Conservation (phyloP, 2,888 invertebrate genomes). For the Apeira syringaria region DNA sequence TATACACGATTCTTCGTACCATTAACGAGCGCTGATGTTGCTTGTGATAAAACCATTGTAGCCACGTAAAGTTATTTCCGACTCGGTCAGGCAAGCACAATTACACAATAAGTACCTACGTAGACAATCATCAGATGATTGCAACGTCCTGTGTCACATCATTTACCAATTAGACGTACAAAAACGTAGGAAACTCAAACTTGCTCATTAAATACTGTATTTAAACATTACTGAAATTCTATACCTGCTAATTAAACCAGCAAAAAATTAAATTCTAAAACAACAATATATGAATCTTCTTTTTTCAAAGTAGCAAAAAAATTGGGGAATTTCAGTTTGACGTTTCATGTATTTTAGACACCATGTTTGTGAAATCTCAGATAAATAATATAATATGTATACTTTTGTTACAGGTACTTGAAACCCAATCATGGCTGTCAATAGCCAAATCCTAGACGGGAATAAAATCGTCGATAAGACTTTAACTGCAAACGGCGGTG, state of each 20-base stretch:
- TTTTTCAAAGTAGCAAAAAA: no score
- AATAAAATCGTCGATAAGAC: constrained; percentile 53
- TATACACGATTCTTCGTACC: constrained; percentile 30
- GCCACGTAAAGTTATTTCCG: constrained; percentile 65
- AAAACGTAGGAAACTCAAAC: constrained; percentile 4
- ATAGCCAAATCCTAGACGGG: constrained; percentile 51
- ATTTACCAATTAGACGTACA: constrained; percentile 54
- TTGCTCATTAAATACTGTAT: no score
- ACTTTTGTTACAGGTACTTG: constrained; percentile 51
- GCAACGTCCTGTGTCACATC: constrained; percentile 68
- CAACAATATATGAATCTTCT: no score
- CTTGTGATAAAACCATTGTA: constrained; percentile 54
- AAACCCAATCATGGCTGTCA: constrained; percentile 54
- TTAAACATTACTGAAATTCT: no score
- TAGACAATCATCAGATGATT: constrained; percentile 73
- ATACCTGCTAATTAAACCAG: no score
- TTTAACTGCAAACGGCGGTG: constrained; percentile 52
- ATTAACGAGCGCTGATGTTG: constrained; percentile 41
- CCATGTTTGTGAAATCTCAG: no score
- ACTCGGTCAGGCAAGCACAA: constrained; percentile 53
- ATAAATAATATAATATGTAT: constrained; percentile 29
- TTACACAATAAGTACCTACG: constrained; percentile 64
- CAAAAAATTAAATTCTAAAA: no score
- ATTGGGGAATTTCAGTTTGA: no score
- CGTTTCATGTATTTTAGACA: no score